Percentiles rank a stretch among this genome's conserved stretches.
These are phyloP conservation scores for Tenualosa thibaudeaui DNA, from an alignment of 2,797 vertebrate species.

Conservation along the genomic window DNA sequence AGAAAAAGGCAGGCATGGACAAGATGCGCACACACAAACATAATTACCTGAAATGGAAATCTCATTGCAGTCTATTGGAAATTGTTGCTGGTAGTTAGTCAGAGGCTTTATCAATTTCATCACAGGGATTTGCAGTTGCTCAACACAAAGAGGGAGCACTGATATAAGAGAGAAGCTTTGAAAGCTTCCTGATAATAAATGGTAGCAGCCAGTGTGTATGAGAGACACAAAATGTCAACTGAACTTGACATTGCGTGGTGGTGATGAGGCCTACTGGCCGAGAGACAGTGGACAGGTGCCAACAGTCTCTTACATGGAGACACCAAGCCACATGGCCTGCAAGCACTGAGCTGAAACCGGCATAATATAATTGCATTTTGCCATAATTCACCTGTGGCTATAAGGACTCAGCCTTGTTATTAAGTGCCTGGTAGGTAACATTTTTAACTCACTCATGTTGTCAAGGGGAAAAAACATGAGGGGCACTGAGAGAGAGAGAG, in stretches of 20 bases:
- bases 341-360: constrained; percentile 33
- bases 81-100: constrained; percentile 72
- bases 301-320: neutral
- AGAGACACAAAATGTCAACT: neutral
- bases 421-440: constrained; percentile 10
- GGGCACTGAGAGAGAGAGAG: constrained; percentile 21
- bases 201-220: neutral
- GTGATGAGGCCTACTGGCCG: neutral
- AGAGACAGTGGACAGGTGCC: neutral
- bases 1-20: constrained; percentile 61
- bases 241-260: neutral
- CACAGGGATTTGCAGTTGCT: constrained; percentile 45
- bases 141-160: neutral
- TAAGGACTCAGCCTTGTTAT: neutral
- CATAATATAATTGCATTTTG: neutral
- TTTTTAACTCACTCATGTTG: constrained; percentile 12
- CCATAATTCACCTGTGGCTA: neutral
- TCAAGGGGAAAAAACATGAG: constrained; percentile 23
- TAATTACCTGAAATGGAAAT: constrained; percentile 74
- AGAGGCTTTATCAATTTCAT: constrained; percentile 74
- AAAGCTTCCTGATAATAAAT: neutral
- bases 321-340: neutral
- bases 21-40: constrained; percentile 62
- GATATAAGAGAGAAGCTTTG: neutral
- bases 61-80: constrained; percentile 69